Percentiles rank a stretch among this genome's conserved stretches.
These are phyloP conservation scores for Haliclona indistincta DNA, from an alignment of 37 sponge, comb jelly and placozoan genomes.

Conservation along the genomic window DNA sequence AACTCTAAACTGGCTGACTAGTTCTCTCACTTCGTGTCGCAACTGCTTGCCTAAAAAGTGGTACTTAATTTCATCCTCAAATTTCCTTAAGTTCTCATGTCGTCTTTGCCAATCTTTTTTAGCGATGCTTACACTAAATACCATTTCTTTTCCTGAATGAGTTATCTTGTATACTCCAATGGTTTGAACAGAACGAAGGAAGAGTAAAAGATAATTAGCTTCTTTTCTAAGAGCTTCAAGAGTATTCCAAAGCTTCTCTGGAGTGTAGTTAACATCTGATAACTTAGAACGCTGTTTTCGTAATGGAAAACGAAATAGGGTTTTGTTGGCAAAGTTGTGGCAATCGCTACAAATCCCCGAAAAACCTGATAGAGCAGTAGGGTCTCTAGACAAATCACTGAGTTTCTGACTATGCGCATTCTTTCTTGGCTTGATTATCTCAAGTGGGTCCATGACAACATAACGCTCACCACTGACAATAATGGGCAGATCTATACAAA, in stretches of 20 bases:
- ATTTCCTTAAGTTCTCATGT: too few relatives aligned
- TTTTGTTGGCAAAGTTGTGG: conserved; percentile 15
- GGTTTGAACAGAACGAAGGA: conserved; percentile 43
- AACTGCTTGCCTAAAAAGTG: too few relatives aligned
- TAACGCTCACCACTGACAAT: conserved; percentile 64
- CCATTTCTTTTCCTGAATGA: too few relatives aligned
- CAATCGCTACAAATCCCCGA: conserved; percentile 22
- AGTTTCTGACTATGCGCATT: conserved; percentile 1
- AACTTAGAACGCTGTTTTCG: conserved; percentile 41
- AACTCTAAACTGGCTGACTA: too few relatives aligned
- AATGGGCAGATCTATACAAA: conserved; percentile 75
- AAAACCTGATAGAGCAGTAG: conserved; percentile 11
- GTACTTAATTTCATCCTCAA: too few relatives aligned
- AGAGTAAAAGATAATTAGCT: conserved; percentile 50
- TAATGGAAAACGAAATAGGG: conserved; percentile 81
- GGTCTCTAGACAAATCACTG: not conserved
- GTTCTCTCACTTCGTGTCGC: too few relatives aligned
- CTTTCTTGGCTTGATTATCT: conserved; percentile 38
- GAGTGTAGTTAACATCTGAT: conserved; percentile 24
- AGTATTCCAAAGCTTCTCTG: conserved; percentile 22
- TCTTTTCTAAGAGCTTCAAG: conserved; percentile 24
- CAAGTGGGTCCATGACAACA: conserved; percentile 71
- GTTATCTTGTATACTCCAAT: conserved; percentile 53
- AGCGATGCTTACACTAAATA: too few relatives aligned
- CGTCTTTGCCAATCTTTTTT: too few relatives aligned